Base-by-base conservation (phyloP, 2,113 vertebrate genomes). In the Trogon melanurus region DNA sequence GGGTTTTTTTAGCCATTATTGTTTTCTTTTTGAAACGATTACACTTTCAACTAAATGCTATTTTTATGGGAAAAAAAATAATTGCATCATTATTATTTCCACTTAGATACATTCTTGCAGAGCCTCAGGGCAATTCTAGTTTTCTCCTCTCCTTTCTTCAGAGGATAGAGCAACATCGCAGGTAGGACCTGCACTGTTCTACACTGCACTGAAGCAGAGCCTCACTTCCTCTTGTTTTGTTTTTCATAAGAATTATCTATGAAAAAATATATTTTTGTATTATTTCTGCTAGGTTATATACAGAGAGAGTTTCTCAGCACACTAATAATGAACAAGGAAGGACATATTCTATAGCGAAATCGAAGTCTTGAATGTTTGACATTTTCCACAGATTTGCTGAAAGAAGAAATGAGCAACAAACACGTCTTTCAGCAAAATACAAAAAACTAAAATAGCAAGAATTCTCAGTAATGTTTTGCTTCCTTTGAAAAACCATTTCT, bases 11-110 rank as follows among this genome's bases (percentile, higher is more conserved):
- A n/a, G 61, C 58, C 27, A 51, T 66, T 50, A 32, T 21, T 83
- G 10, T 34, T 89, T 90, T 85, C 32, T 51, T 85, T 70, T 64
- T 36, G 13, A 16, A 90, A 85, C 22, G 25, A 88, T 48, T 79
- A 32, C 20, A 4, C 85, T 67, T 84, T 84, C 56, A 88, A 44
- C 45, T 67, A 88, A 86, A 90, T 45, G 3, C 9, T 74, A 23
- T 18, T 96, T 91, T 85, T 56, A 91, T n/a, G 10, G 10, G 60
- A 22, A 53, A 72, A 64, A 72, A 94, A 91, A 80, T 72, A 78
- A 85, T 47, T 84, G 61, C 36, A 78, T 71, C n/a, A 9, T 88
- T 79, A 67, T 96, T 96, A 90, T 79, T 93, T 86, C 79, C 72
- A 90, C 61, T 78, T 86, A 85, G 73, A 88, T 64, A 61, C 4